Conservation (phyloP, 1,140 invertebrate genomes). For the Bilobella aurantiaca region DNA sequence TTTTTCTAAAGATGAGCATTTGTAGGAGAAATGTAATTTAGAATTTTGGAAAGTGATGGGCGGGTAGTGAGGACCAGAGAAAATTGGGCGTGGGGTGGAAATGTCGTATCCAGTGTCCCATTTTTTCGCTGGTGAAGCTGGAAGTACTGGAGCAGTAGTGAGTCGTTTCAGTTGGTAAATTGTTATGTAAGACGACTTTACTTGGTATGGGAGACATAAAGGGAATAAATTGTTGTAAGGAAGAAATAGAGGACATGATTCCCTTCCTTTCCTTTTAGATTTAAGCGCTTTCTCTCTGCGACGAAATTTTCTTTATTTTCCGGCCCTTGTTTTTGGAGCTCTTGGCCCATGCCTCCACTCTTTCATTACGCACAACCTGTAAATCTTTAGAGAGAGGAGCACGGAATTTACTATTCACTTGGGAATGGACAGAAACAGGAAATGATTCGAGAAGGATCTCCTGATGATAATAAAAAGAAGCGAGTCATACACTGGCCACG, state of each 20-base stretch:
- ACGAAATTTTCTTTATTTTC: not conserved
- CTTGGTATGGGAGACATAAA: slow-evolving; percentile 1
- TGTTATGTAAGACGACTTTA: not conserved
- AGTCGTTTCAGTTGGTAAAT: not conserved
- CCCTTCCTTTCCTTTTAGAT: not conserved
- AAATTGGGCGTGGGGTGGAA: not conserved
- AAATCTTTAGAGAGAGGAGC: not conserved
- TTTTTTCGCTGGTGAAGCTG: not conserved
- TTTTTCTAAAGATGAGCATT: too few species aligned
- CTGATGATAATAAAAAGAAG: not conserved
- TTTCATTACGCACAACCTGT: slow-evolving; percentile 1
- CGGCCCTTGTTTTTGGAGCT: not conserved
- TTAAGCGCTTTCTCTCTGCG: not conserved
- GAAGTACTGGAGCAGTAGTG: too few species aligned
- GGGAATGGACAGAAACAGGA: not conserved
- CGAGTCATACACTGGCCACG: too few species aligned
- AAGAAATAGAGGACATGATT: not conserved
- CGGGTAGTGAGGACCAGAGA: too few species aligned
- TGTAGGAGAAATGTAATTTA: too few species aligned
- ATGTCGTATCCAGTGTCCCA: not conserved
- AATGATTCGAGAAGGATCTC: not conserved
- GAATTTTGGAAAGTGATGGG: too few species aligned
- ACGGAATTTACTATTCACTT: not conserved
- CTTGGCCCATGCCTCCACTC: not conserved
- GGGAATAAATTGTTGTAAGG: slow-evolving; percentile 1